These are phyloP conservation scores for Drosophila pruinosa DNA, from an alignment of 1,140 invertebrate genomes.

Conservation along the genomic window DNA sequence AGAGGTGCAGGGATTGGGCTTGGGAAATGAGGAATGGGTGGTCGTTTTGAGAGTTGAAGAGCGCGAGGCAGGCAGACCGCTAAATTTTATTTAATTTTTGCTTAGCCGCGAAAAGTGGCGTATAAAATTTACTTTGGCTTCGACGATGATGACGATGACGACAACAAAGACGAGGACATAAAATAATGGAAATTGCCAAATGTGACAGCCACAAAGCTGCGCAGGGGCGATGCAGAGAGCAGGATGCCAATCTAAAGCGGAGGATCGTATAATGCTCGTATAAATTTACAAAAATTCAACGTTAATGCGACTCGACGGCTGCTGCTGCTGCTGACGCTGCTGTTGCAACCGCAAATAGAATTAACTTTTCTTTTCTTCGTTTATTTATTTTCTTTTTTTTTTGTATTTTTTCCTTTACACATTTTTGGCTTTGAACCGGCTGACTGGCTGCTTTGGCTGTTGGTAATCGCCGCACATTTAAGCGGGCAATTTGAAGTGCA, in stretches of 20 bases:
- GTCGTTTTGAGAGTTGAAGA: neutral
- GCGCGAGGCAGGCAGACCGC: constrained; percentile 63
- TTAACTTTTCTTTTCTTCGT: constrained; percentile 56
- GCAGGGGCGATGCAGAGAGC: constrained; percentile 10
- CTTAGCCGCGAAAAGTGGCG: constrained; percentile 80
- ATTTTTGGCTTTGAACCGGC: constrained; percentile 45
- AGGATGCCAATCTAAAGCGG: constrained; percentile 16
- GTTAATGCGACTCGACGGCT: constrained; percentile 58
- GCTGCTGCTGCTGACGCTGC: constrained; percentile 27
- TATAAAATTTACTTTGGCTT: constrained; percentile 79
- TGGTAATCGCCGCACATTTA: constrained; percentile 76
- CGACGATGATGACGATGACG: constrained; percentile 47
- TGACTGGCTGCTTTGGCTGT: constrained; percentile 40
- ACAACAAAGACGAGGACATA: constrained; percentile 63
- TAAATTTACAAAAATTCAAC: constrained; percentile 73
- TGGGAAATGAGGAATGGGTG: constrained; percentile 10
- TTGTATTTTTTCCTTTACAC: constrained; percentile 10
- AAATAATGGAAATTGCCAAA: constrained; percentile 80
- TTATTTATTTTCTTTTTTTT: constrained; percentile 6
- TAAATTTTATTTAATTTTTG: constrained; percentile 81
- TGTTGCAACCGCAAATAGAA: constrained; percentile 71
- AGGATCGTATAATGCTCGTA: constrained; percentile 75
- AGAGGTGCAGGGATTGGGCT: neutral
- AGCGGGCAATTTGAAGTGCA: constrained; percentile 70
- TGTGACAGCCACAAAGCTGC: constrained; percentile 76